Base-by-base conservation (phyloP, 64 coral and sea anemone species). In the Acropora yongei region DNA sequence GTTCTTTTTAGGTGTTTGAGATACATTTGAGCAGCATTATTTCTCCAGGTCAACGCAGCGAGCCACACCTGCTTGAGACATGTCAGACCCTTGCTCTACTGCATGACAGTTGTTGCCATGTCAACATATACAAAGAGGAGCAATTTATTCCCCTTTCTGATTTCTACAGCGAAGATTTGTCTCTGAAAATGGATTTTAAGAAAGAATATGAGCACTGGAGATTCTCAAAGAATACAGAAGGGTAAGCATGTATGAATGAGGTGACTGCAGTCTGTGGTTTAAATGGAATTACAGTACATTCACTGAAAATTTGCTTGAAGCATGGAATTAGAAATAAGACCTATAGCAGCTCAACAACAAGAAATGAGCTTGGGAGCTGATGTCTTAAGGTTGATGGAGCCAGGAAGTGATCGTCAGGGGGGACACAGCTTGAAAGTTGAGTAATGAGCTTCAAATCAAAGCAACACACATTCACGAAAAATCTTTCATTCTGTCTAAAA, bases 111-210 rank as follows among this genome's bases (percentile, higher is more conserved):
- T 41, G 68, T 16, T 61, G 73, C 43, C 74, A 93, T 17, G 44
- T 72, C 7, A 41, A 63, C 45, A 74, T 45, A 72, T 68, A 47
- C 39, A 43, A 48, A 19, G 68, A 74, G 44, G 50, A 91, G 18
- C 66, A 88, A 47, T 80, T 93, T 87, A 19, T 89, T 7, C 61
- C 76, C 43, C 89, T 90, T 14, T 97, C 95, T 14, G 82, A 95
- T 75, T 98, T 98, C 72, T 98, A 98, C 82, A 95, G 82, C 88
- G 91, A 95, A 84, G 96, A 95, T 47, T 94, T 98, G 57, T 98
- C 96, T 3, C 86, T 93, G 11, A 98, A 95, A 58, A 55, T 98
- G 46, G 96, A 98, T 80, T 98, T 95, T 13, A 98, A 98, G 79
- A 93, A 93, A 48, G 96, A 98, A 86, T 98, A 98, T 95, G 93